Evolutionary conservation across 2,888 invertebrate species (phyloP), one percentile per base, ranked within the genome.

Genomic region (Plusia festucae): DNA sequence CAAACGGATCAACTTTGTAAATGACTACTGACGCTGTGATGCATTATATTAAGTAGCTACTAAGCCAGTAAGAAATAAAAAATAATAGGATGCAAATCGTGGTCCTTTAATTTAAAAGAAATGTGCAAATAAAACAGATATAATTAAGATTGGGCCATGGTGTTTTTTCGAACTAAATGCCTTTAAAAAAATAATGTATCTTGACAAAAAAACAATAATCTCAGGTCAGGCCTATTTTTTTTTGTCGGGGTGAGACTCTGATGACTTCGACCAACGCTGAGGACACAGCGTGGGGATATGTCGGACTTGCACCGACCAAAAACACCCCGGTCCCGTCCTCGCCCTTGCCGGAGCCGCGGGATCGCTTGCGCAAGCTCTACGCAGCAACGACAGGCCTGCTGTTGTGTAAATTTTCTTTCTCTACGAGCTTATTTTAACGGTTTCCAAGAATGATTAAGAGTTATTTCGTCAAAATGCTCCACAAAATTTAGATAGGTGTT

Each of bases 401-500:
- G 27, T 27, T 8, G 27, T 27, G 8, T 27, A 7, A 27, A 27
- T 27, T 27, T 27, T 4, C 27, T 27, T 27, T 27, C 27, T 27
- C 24, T 24, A 24, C 2, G 6, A 5, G 24, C 2, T 24, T 2
- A 34, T 34, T 34, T 2, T 15, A 34, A 15, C 15, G 5, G 5
- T 15, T n/a, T 13, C 0, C 15, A 40, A 40, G 13, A 40, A 40
- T 9, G n/a, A 40, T n/a, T 2, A 34, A 13, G 13, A n/a, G 3
- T 34, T 13, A 11, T 40, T n/a, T 40, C n/a, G 40, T 0, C 40
- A n/a, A 15, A n/a, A n/a, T 11, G 46, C 2, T 20, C 53, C 54
- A 54, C n/a, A 53, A 40, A 63, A 57, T 53, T 59, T 34, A 70
- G 63, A 76, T 79, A 46, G 1, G 46, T 16, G 46, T 46, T 18